Conservation (phyloP, 2,888 invertebrate genomes). For the Chalcis sispes region DNA sequence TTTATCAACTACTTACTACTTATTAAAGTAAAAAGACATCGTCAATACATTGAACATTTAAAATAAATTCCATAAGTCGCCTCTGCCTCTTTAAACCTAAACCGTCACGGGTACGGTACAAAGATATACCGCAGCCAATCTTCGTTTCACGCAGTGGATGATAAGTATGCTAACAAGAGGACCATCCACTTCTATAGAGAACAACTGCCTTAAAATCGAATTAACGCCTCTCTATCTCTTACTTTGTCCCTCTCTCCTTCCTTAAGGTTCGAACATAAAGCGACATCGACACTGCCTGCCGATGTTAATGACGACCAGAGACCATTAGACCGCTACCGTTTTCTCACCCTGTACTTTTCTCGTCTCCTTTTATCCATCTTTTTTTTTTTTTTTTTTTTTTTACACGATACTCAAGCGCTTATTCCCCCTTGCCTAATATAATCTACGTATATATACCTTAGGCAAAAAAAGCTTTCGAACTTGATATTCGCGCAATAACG, state of each 20-base stretch:
- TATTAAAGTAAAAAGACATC: too few species aligned
- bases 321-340: slow-evolving; percentile 66
- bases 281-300: slow-evolving; percentile 67
- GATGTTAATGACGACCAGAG: slow-evolving; percentile 69
- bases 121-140: slow-evolving; percentile 63
- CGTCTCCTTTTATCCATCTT: background rate
- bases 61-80: too few species aligned
- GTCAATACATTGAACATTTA: too few species aligned
- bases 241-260: slow-evolving; percentile 7
- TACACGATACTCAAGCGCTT: slow-evolving; percentile 11
- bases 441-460: background rate
- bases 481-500: slow-evolving; percentile 22
- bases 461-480: slow-evolving; percentile 14
- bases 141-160: slow-evolving; percentile 72
- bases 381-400: slow-evolving; percentile 12
- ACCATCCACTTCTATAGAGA: slow-evolving; percentile 59
- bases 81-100: too few species aligned
- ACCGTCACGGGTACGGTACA: too few species aligned
- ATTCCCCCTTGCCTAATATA: background rate
- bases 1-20: too few species aligned
- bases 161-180: slow-evolving; percentile 76
- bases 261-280: slow-evolving; percentile 57
- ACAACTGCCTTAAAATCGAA: slow-evolving; percentile 65
- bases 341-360: too few species aligned
- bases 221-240: slow-evolving; percentile 69